Base-by-base conservation (phyloP, 92 coral and sea anemone species). In the Porites cylindrica region DNA sequence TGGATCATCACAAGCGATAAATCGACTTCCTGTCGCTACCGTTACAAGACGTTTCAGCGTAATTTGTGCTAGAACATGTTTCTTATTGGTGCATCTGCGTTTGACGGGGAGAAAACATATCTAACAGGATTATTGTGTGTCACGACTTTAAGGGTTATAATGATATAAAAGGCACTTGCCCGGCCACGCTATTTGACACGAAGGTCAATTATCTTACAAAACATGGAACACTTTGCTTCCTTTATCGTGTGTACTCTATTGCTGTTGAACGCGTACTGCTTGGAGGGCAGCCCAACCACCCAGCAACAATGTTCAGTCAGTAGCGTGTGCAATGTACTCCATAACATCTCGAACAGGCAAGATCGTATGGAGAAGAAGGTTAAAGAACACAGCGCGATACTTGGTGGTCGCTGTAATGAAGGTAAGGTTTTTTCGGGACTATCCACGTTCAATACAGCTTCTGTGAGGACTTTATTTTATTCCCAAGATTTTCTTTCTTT, bases 281-380 rank as follows among this genome's bases (percentile, higher is more conserved):
- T 2, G 29, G 2, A 29, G 32, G 47, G 47, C 6, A 38, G 47
- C 0, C 0, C 61, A 13, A 14, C 53, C 4, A 66, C 19, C 63
- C 84, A 11, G 51, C 64, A 21, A 13, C 38, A 8, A 7, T 80
- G 84, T 67, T 6, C 24, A 6, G 38, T 52, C 0, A 3, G 54
- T 1, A 65, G n/a, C 16, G 29, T 80, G 65, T 80, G 84, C 16
- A 52, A 17, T 13, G 51, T 69, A 2, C 66, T 80, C 13, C 52
- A 67, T 43, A 80, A 65, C 23, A 16, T 80, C 50, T 21, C 26
- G 7, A 62, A 61, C 8, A 8, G n/a, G 2, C 84, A 66, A 51
- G 52, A 13, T 14, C 59, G 61, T 17, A 67, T 80, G 52, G 64
- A 66, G 52, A 80, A 80, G 84, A 80, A 68, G 23, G 71, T 80